Percentiles rank a stretch among this genome's conserved stretches.
These are phyloP conservation scores for Neoniphon sammara DNA, from an alignment of 2,797 vertebrate species.

Conservation along the genomic window DNA sequence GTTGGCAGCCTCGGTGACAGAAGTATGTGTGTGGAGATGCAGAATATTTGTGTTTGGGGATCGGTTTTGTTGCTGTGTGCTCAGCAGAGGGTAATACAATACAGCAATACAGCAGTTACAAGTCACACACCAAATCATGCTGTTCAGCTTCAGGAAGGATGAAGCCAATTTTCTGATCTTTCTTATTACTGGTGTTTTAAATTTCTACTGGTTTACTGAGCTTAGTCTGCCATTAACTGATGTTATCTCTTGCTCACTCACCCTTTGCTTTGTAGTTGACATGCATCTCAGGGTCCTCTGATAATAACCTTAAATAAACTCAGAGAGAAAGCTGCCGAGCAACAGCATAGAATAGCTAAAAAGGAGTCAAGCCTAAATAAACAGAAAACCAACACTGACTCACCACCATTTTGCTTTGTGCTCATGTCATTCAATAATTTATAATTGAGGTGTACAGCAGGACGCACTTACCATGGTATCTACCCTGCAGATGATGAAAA, in stretches of 20 bases:
- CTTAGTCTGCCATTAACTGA: no score
- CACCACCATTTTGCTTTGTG: background rate
- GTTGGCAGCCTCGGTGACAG: constrained; percentile 15
- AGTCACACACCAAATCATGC: background rate
- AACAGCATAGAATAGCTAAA: background rate
- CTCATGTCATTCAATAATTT: background rate
- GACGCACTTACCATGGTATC: constrained; percentile 3
- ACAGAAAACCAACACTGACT: background rate
- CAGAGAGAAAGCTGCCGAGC: background rate
- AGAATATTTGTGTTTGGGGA: background rate
- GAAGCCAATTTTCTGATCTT: no score
- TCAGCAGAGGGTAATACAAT: background rate
- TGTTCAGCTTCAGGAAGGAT: background rate
- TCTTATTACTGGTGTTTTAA: background rate
- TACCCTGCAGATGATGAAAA: constrained; percentile 51
- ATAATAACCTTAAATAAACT: background rate
- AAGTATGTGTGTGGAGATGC: constrained; percentile 21
- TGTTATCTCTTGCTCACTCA: background rate
- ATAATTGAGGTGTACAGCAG: background rate
- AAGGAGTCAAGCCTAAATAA: background rate
- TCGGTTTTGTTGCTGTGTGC: constrained; percentile 7
- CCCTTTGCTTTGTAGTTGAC: background rate
- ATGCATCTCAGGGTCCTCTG: background rate
- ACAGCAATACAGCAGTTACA: background rate
- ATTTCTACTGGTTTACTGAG: no score